A percentile compares a stretch with the other conserved stretches of the same genome.
Evolutionary conservation across 2,797 vertebrate species (phyloP).

Genomic region (Tapera naevia): DNA sequence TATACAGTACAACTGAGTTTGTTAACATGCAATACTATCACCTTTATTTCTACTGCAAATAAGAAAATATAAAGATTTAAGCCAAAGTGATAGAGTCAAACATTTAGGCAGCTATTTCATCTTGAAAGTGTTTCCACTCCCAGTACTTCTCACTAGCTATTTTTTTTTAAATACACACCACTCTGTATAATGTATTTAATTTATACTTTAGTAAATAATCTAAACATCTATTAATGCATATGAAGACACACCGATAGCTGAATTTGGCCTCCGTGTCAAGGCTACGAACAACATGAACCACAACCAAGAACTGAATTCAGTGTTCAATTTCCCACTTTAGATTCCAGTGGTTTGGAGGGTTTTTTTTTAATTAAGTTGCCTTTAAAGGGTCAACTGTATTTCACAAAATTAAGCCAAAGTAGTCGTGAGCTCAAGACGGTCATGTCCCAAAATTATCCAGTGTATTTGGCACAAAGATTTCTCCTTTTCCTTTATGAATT

Average conservation of each 20-base stretch:
- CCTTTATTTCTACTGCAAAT: background rate
- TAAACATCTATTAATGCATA: background rate
- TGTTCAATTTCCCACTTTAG: background rate
- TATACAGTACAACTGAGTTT: background rate
- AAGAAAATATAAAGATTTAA: background rate
- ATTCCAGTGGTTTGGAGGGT: background rate
- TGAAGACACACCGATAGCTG: background rate
- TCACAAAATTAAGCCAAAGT: background rate
- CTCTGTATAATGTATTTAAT: background rate
- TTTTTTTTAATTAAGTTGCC: background rate
- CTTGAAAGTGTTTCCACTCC: background rate
- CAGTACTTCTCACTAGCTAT: background rate
- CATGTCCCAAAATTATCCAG: background rate
- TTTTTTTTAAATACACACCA: background rate
- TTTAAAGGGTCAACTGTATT: background rate
- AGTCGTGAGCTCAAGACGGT: background rate
- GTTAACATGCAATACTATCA: background rate
- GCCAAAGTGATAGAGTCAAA: background rate
- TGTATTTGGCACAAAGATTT: background rate
- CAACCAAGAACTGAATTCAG: background rate
- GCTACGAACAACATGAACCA: background rate
- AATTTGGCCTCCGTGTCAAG: background rate
- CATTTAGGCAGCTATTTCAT: background rate
- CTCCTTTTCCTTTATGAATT: background rate
- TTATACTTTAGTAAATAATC: background rate